Evolutionary conservation across 2,888 invertebrate genomes (phyloP).

Genomic region (Orgyia antiqua): DNA sequence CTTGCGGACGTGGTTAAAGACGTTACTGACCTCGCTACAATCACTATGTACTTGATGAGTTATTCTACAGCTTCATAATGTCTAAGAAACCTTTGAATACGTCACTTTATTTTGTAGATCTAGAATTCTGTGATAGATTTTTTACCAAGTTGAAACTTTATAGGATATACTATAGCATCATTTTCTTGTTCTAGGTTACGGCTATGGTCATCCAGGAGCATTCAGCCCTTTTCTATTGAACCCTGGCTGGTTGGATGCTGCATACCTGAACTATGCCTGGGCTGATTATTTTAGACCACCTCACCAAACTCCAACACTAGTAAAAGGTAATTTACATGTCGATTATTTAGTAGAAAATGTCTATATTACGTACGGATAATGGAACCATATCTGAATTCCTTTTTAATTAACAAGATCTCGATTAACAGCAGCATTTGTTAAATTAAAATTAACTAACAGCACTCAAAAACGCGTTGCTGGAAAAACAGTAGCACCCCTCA

Average conservation of each 20-base stretch:
- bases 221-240: slow-evolving; percentile 89
- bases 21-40: slow-evolving; percentile 37
- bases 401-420: slow-evolving; percentile 38
- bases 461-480: slow-evolving; percentile 68
- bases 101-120: no score
- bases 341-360: not conserved
- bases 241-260: slow-evolving; percentile 91
- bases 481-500: slow-evolving; percentile 63
- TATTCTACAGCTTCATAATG: slow-evolving; percentile 18
- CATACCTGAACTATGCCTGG: slow-evolving; percentile 88
- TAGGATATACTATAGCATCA: no score
- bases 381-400: slow-evolving; percentile 8
- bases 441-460: slow-evolving; percentile 72
- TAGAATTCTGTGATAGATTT: no score
- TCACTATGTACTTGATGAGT: slow-evolving; percentile 34
- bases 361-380: not conserved
- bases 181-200: no score
- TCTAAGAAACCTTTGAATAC: no score
- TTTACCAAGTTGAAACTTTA: no score
- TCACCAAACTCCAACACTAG: slow-evolving; percentile 61
- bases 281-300: slow-evolving; percentile 83
- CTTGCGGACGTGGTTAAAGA: slow-evolving; percentile 55
- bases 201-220: slow-evolving; percentile 86
- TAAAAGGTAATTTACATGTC: slow-evolving; percentile 73
- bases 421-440: slow-evolving; percentile 62